Conservation (phyloP, 2,113 vertebrate genomes). For the Oncorhynchus tshawytscha region DNA sequence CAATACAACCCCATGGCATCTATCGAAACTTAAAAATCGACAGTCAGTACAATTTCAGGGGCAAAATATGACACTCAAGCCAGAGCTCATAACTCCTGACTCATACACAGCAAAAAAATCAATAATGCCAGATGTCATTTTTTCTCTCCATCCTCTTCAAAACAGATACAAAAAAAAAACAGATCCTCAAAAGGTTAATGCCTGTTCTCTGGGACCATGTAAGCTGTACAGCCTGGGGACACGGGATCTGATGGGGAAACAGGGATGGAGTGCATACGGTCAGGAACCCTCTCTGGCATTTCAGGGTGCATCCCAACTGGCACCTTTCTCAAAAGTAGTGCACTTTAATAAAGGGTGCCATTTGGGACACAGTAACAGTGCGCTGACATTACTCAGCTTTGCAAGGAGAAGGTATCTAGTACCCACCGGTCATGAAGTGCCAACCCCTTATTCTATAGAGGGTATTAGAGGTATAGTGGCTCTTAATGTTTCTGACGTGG, state of each 20-base stretch:
- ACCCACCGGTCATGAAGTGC: constrained; percentile 9
- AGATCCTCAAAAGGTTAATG: constrained; percentile 61
- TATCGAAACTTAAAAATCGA: neutral
- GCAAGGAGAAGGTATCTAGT: constrained; percentile 23
- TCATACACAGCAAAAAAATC: constrained; percentile 56
- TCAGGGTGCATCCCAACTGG: constrained; percentile 17
- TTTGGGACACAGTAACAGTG: constrained; percentile 16
- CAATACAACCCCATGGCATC: neutral
- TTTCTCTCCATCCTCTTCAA: constrained; percentile 42
- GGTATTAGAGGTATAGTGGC: too few relatives aligned
- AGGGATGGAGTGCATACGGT: constrained; percentile 48
- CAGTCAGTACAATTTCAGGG: constrained; percentile 36
- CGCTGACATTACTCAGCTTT: constrained; percentile 48
- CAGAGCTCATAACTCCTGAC: constrained; percentile 36
- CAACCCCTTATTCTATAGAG: neutral
- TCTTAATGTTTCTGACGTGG: too few relatives aligned
- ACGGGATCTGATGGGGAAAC: constrained; percentile 42
- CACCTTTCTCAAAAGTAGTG: neutral
- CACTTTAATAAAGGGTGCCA: too few relatives aligned
- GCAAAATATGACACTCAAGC: constrained; percentile 47
- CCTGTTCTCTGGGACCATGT: constrained; percentile 45
- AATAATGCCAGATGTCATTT: constrained; percentile 58
- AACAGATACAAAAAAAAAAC: constrained; percentile 27
- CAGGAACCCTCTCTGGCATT: constrained; percentile 59
- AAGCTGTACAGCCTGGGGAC: constrained; percentile 51